Percentiles rank a stretch among this genome's conserved stretches.
Conservation (phyloP, 2,888 invertebrate species). For the Caenorhabditis panamensis region DNA sequence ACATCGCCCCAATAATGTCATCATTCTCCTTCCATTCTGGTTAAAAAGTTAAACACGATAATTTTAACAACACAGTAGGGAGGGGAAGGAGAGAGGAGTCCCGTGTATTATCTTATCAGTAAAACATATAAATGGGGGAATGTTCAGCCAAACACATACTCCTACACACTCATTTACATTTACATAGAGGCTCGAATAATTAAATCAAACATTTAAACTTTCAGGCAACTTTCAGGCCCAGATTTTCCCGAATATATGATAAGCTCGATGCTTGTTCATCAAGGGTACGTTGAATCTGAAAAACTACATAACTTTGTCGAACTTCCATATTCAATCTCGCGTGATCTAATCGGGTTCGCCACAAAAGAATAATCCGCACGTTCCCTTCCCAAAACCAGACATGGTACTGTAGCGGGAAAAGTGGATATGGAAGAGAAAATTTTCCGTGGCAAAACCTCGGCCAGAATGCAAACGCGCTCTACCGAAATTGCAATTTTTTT, state of each 20-base stretch:
- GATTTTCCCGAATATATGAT: background rate
- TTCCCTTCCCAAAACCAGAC: too few species aligned
- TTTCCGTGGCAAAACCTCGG: too few species aligned
- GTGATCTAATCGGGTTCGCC: background rate
- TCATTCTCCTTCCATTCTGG: background rate
- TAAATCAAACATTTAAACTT: background rate
- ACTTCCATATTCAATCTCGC: too few species aligned
- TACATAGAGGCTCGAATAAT: slow-evolving; percentile 34
- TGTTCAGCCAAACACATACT: slow-evolving; percentile 32
- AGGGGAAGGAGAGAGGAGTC: background rate
- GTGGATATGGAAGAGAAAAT: too few species aligned
- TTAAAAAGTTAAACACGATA: background rate
- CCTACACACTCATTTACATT: slow-evolving; percentile 19
- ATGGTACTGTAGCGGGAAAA: too few species aligned
- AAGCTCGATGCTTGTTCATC: slow-evolving; percentile 51
- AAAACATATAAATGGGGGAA: slow-evolving; percentile 29
- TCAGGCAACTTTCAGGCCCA: background rate
- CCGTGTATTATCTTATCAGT: slow-evolving; percentile 48
- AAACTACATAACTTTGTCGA: background rate
- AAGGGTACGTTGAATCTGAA: slow-evolving; percentile 22
- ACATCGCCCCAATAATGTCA: background rate
- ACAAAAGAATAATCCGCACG: background rate
- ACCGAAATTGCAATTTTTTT: too few species aligned
- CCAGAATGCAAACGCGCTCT: too few species aligned
- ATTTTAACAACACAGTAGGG: slow-evolving; percentile 7